phyloP scores from a whole-genome alignment of 1,140 invertebrate genomes.

The Cepaea nemoralis region DNA sequence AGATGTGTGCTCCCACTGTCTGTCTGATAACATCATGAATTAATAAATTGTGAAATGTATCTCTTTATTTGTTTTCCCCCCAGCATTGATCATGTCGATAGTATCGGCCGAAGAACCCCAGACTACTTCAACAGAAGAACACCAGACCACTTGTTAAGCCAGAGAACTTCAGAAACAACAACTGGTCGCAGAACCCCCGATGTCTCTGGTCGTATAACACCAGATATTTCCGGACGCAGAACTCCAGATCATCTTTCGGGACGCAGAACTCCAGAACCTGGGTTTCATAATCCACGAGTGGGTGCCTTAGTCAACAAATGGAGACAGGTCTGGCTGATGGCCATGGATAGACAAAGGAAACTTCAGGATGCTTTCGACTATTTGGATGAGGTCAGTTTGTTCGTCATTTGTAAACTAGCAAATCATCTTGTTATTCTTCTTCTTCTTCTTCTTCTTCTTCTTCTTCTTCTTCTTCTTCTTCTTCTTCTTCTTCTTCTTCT shows the following conservation, averaged over 20 bases:
- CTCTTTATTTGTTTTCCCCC: background rate
- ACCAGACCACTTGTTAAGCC: conserved; percentile 34
- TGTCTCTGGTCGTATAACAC: conserved; percentile 35
- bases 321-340: conserved; percentile 95
- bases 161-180: conserved; percentile 34
- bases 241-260: conserved; percentile 42
- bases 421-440: no score
- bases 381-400: conserved; percentile 80
- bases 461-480: no score
- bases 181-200: conserved; percentile 42
- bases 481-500: no score
- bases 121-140: conserved; percentile 40
- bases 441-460: no score
- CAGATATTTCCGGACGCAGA: conserved; percentile 39
- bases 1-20: no score
- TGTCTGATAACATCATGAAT: no score
- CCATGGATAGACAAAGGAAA: conserved; percentile 93
- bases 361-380: conserved; percentile 93
- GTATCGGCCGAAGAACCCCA: conserved; percentile 44
- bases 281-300: conserved; percentile 89
- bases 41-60: no score
- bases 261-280: conserved; percentile 78
- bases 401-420: no score
- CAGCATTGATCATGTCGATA: conserved; percentile 27
- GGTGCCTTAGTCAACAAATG: conserved; percentile 95